Evolutionary conservation across 2,797 vertebrate species (phyloP).

Genomic region (Dendrocincla fuliginosa): DNA sequence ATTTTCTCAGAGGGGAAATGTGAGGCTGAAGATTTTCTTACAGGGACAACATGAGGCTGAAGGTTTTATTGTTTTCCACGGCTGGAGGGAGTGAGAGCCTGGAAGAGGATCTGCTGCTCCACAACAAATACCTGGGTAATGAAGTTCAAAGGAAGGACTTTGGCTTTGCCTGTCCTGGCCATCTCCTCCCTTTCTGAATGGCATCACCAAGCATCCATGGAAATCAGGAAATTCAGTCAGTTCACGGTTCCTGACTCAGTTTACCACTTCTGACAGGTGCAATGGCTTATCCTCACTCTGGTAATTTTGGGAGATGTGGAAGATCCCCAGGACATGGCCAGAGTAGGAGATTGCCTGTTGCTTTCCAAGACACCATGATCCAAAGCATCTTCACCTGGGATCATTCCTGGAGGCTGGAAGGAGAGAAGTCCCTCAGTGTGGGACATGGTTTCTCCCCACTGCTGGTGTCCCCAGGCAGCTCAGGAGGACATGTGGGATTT

Average conservation of each 20-base stretch:
- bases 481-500: fast-evolving
- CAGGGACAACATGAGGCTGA: background rate
- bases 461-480: background rate
- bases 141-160: background rate
- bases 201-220: background rate
- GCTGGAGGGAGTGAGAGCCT: background rate
- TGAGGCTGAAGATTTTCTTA: background rate
- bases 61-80: background rate
- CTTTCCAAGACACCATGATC: background rate
- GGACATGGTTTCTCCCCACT: background rate
- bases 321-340: background rate
- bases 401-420: background rate
- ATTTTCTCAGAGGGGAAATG: background rate
- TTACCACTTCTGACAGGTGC: background rate
- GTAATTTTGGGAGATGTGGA: background rate
- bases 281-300: background rate
- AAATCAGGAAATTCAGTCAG: background rate
- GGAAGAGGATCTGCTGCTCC: background rate
- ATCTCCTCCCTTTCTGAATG: background rate
- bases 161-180: background rate
- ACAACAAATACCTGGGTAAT: too few species aligned
- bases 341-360: background rate
- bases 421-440: fast-evolving
- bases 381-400: background rate
- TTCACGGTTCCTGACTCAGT: background rate